A percentile compares a stretch with the other conserved stretches of the same genome.
Evolutionary conservation across 2,797 vertebrate genomes (phyloP).

Genomic region (Sebastes baramenuke): DNA sequence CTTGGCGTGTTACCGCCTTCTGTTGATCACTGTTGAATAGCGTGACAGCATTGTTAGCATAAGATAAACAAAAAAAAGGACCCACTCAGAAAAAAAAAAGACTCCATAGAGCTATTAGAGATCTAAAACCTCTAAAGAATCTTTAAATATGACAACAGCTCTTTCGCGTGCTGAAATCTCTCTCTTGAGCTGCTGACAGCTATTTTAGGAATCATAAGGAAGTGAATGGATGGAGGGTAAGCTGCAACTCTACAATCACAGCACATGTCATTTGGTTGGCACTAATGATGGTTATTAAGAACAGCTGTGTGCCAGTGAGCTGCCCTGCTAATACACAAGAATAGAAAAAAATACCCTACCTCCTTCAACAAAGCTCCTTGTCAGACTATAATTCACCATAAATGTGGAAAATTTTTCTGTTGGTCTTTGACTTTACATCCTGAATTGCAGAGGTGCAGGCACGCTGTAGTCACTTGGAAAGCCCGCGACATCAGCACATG

Average conservation of each 20-base stretch:
- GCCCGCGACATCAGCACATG: neutral
- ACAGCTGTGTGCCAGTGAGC: conserved; percentile 72
- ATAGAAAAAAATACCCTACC: neutral
- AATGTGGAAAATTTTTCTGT: neutral
- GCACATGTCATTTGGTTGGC: conserved; percentile 59
- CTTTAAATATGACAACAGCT: conserved; percentile 4
- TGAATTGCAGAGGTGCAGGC: neutral
- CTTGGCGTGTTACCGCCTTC: neutral
- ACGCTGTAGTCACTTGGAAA: neutral
- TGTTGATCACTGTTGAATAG: neutral
- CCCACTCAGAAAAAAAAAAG: neutral
- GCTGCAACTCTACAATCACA: conserved; percentile 43
- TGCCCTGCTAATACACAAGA: conserved; percentile 19
- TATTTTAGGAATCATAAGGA: conserved; percentile 54
- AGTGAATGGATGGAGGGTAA: conserved; percentile 43
- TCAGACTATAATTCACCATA: conserved; percentile 35
- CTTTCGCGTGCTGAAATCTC: neutral
- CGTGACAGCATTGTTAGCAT: neutral
- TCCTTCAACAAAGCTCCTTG: conserved; percentile 14
- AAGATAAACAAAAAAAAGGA: neutral
- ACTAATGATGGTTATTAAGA: conserved; percentile 80
- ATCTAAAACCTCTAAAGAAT: neutral
- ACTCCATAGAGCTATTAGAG: neutral
- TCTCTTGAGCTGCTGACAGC: neutral
- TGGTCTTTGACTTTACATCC: conserved; percentile 6